phyloP scores from a whole-genome alignment of 2,113 vertebrate genomes.

The Vombatus ursinus region DNA sequence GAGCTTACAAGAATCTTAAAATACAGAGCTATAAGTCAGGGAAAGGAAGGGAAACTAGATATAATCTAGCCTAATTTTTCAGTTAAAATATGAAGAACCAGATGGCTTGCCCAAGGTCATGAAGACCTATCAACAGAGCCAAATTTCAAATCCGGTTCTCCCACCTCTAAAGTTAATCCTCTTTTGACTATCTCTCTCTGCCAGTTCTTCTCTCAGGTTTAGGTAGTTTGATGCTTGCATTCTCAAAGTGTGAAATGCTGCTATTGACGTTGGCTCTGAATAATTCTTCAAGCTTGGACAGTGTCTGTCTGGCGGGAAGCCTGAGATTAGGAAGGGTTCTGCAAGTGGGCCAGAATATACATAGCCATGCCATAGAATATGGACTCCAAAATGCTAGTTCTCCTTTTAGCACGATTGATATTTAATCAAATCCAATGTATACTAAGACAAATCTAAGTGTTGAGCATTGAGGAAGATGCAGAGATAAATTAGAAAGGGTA shows the following conservation, averaged over 20 bases:
- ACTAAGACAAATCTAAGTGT: not conserved
- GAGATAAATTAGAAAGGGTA: not conserved
- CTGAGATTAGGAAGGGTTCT: not conserved
- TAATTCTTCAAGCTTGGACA: not conserved
- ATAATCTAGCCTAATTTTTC: not conserved
- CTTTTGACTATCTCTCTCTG: not conserved
- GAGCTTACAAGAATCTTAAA: not conserved
- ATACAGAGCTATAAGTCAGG: not conserved
- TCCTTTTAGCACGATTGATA: not conserved
- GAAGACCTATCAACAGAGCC: not conserved
- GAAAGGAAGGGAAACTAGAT: not conserved
- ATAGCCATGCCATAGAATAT: not conserved
- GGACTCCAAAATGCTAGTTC: not conserved
- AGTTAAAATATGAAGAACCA: not conserved
- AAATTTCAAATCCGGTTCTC: not conserved
- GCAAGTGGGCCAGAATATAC: not conserved
- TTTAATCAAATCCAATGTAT: not conserved
- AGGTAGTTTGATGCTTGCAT: not conserved
- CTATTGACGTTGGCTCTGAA: not conserved
- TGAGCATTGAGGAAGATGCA: not conserved
- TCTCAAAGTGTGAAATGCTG: not conserved
- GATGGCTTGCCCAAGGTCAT: not conserved
- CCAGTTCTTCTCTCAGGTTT: not conserved
- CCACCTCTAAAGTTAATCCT: not conserved
- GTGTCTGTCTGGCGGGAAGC: not conserved